A percentile compares a stretch with the other conserved stretches of the same genome.
These are phyloP conservation scores for Cheilosia pagana DNA, from an alignment of 2,888 invertebrate species.

Conservation along the genomic window DNA sequence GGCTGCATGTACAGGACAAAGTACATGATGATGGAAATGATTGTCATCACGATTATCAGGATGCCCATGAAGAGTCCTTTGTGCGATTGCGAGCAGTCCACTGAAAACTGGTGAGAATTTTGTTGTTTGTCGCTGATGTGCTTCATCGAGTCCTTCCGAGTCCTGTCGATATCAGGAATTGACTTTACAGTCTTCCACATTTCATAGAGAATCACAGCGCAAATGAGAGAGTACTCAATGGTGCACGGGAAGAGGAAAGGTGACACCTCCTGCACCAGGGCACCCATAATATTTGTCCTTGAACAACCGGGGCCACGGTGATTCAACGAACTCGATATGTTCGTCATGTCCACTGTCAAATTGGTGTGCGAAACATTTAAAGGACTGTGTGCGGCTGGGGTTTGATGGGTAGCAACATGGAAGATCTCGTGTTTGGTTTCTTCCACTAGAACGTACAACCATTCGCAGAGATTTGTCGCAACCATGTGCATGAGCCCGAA, in stretches of 20 bases:
- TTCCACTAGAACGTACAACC: constrained; percentile 94
- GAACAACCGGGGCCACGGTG: constrained; percentile 85
- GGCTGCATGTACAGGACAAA: constrained; percentile 90
- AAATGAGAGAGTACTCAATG: constrained; percentile 95
- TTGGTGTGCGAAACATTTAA: constrained; percentile 51
- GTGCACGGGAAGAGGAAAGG: constrained; percentile 95
- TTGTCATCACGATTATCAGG: constrained; percentile 91
- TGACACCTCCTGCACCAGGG: constrained; percentile 87
- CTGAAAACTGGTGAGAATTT: constrained; percentile 87
- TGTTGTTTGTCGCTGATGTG: constrained; percentile 80
- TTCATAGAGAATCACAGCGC: constrained; percentile 94
- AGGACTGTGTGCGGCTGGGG: constrained; percentile 47
- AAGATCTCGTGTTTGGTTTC: constrained; percentile 95
- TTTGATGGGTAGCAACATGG: constrained; percentile 85
- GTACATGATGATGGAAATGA: constrained; percentile 94
- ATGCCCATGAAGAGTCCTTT: constrained; percentile 90
- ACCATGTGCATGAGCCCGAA: constrained; percentile 96
- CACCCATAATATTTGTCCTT: constrained; percentile 88
- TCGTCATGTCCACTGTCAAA: constrained; percentile 76
- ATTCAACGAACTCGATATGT: constrained; percentile 19
- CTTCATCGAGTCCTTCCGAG: constrained; percentile 82
- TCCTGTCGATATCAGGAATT: constrained; percentile 84
- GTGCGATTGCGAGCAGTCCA: constrained; percentile 94
- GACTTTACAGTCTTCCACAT: constrained; percentile 95
- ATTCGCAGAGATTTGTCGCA: constrained; percentile 96